Evolutionary conservation across 2,888 invertebrate species (phyloP).

Genomic region (Drosophila yooni): DNA sequence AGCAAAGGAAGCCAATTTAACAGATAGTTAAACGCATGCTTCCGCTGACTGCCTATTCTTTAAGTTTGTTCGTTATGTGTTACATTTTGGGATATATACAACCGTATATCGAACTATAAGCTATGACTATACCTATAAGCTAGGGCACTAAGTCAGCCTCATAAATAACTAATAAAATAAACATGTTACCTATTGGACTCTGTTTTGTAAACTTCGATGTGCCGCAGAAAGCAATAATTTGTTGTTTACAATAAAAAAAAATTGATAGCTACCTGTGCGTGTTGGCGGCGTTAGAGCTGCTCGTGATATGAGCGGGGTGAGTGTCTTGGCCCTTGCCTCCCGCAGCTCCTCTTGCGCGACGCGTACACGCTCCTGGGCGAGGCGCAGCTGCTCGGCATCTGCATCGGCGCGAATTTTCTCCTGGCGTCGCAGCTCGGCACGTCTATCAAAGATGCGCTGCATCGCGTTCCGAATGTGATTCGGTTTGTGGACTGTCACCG

Average conservation of each 20-base stretch:
- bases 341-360: slow-evolving; percentile 78
- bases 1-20: neutral
- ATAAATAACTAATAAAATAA: neutral
- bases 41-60: neutral
- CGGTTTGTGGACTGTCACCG: slow-evolving; percentile 85
- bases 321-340: slow-evolving; percentile 55
- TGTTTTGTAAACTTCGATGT: neutral
- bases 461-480: slow-evolving; percentile 87
- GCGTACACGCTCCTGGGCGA: slow-evolving; percentile 82
- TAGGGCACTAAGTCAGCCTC: neutral
- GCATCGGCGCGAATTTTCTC: slow-evolving; percentile 74
- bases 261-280: slow-evolving; percentile 51
- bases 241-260: neutral
- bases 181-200: neutral
- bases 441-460: slow-evolving; percentile 84
- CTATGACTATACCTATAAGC: neutral
- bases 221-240: neutral
- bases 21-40: neutral
- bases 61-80: neutral
- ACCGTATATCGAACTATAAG: neutral
- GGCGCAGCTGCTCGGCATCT: slow-evolving; percentile 75
- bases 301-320: slow-evolving; percentile 82
- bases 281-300: slow-evolving; percentile 76
- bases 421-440: slow-evolving; percentile 77
- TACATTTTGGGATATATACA: neutral